Evolutionary conservation across 2,888 invertebrate genomes (phyloP), one percentile per base, ranked within the genome.

Genomic region (Blastobasis lacticolella): DNA sequence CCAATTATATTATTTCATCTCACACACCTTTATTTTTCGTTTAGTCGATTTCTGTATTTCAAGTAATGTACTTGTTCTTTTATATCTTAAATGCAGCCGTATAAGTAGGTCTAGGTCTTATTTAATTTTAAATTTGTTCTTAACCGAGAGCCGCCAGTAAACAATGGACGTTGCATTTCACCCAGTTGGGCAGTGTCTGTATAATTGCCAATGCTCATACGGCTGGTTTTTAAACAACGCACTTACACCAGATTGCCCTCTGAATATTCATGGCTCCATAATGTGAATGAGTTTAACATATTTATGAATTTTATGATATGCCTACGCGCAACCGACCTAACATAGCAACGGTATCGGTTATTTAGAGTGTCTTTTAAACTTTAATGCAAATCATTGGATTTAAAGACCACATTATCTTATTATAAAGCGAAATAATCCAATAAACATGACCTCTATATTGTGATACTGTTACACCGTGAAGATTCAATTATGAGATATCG

Each of bases 401-500:
- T 23, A 23, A 23, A 23, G 23, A 23, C 23, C 23, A 23, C 23
- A 23, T 23, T 23, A 23, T 23, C 23, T 23, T 2, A 3, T 23
- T 23, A 23, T 23, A 2, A 23, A 23, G 23, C 23, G 23, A 41
- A 38, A 5, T 42, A 49, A 41, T 45, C 49, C 40, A 47, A 49
- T 52, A 54, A 49, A 53, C 38, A 47, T 54, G 49, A 54, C 54
- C 55, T 59, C 54, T 47, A 37, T 52, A 49, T 52, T 50, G 49
- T 52, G 54, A 47, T 49, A 52, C 71, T 73, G 74, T 73, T 76
- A 72, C 70, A 62, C 64, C 72, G 67, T 75, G 69, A 71, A 84
- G 82, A 84, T 86, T 82, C 75, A 80, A 82, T 83, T 82, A 75
- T 64, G 63, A 73, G 84, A 85, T 83, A 83, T 71, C 70, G 62